Base-by-base conservation (phyloP, 2,113 vertebrate genomes). In the Podocnemis expansa region DNA sequence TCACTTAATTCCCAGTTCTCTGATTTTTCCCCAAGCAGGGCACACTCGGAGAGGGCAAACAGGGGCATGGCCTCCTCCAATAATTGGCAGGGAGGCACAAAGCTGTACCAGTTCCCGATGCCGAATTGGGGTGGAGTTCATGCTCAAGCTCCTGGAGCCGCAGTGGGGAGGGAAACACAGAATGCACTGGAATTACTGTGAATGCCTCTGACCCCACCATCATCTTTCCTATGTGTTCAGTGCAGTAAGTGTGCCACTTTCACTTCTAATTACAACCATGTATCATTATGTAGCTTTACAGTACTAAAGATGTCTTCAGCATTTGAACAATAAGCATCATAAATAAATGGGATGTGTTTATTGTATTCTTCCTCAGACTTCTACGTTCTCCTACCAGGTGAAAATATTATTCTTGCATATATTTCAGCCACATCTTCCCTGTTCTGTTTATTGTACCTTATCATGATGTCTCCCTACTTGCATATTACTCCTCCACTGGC, bases 321-420 rank as follows among this genome's bases (percentile, higher is more conserved):
- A 43, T 86, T 85, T 86, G 29, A 10, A 55, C 9, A 86, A 25
- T 63, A 41, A 24, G n/a, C 84, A 12, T 2, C 1, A 34, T 38
- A 21, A 84, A 47, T 54, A 92, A 91, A 94, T 80, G 21, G 38
- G n/a, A 86, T 52, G 29, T 4, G 4, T 0, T 0, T 41, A 84
- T 78, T 2, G 8, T 91, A 84, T 89, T 93, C 45, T 84, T 13
- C 25, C 82, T 91, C 41, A 4, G 70, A 89, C 3, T 52, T 7
- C 9, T 89, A 25, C 83, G 2, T 29, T 80, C 5, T 89, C 4
- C 34, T 87, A 63, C 70, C 25, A 80, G 52, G 54, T 79, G 87
- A 87, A 56, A 56, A 70, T n/a, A 43, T 2, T 3, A 58, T 90
- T 82, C 38, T 31, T 80, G 0, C 31, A 34, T 52, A 29, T 86